These are phyloP conservation scores for Hirundo rustica DNA, from an alignment of 2,797 vertebrate genomes.

Conservation along the genomic window DNA sequence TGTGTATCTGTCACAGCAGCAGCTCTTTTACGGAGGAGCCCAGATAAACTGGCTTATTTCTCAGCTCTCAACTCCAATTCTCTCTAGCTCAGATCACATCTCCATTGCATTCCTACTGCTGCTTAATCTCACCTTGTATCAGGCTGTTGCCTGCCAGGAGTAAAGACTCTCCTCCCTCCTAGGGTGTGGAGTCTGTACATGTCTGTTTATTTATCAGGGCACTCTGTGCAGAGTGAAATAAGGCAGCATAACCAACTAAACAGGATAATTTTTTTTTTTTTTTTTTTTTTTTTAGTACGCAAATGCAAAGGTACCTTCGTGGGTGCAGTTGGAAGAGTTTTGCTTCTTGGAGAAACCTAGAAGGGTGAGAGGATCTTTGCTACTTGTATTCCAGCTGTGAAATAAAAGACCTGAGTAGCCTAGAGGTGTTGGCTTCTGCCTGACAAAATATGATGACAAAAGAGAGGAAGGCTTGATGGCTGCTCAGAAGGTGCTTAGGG, in stretches of 20 bases:
- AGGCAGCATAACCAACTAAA: not conserved
- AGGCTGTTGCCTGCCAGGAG: not conserved
- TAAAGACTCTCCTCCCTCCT: not conserved
- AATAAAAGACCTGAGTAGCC: not conserved
- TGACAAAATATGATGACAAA: not conserved
- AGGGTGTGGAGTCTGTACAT: not conserved
- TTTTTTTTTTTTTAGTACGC: too few relatives aligned
- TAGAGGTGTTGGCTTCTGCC: not conserved
- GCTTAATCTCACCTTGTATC: not conserved
- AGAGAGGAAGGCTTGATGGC: not conserved
- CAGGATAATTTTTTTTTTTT: not conserved
- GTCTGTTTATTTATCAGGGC: not conserved
- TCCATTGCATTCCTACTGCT: not conserved
- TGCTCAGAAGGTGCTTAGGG: not conserved
- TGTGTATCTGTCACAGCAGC: not conserved
- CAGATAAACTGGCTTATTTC: conserved; percentile 26
- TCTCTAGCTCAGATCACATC: not conserved
- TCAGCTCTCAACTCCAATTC: conserved; percentile 9
- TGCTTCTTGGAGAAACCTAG: not conserved
- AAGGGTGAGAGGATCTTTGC: not conserved
- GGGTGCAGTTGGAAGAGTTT: not conserved
- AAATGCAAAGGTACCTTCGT: not conserved
- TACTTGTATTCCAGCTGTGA: not conserved
- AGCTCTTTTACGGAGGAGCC: not conserved
- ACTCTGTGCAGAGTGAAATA: not conserved